Percentiles rank a stretch among this genome's conserved stretches.
These are phyloP conservation scores for Teleogryllus oceanicus DNA, from an alignment of 2,888 invertebrate species.

Conservation along the genomic window DNA sequence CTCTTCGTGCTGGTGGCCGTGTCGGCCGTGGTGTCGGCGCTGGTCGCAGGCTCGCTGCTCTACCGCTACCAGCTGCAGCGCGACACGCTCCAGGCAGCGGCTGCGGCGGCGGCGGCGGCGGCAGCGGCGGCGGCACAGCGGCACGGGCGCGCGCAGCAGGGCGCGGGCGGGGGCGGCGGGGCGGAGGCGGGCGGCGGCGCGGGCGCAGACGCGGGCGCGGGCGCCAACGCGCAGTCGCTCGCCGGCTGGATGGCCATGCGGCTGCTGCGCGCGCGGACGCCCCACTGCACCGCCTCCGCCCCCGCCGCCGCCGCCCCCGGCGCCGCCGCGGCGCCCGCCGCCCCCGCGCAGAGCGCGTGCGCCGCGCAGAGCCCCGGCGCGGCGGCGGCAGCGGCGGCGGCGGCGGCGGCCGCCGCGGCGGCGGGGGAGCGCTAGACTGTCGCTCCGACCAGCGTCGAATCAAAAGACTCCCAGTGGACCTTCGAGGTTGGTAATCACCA, in stretches of 20 bases:
- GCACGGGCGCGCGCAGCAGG: slow-evolving; percentile 44
- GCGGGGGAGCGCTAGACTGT: not conserved
- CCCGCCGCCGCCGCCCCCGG: not conserved
- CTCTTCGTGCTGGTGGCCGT: slow-evolving; percentile 83
- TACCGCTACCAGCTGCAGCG: slow-evolving; percentile 74
- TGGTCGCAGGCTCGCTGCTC: slow-evolving; percentile 80
- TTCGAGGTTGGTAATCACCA: not conserved
- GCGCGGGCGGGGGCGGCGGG: not conserved
- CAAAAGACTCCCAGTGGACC: not conserved
- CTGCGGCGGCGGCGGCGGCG: slow-evolving; percentile 40
- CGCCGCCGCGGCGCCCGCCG: not conserved
- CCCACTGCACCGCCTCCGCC: slow-evolving; percentile 29
- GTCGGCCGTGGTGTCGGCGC: slow-evolving; percentile 80
- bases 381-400: not conserved
- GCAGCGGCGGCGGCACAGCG: slow-evolving; percentile 42
- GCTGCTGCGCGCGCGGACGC: slow-evolving; percentile 53
- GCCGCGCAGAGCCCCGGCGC: not conserved
- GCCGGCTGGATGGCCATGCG: slow-evolving; percentile 73
- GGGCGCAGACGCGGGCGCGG: slow-evolving; percentile 43
- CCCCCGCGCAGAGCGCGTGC: not conserved
- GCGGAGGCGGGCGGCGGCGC: slow-evolving; percentile 37
- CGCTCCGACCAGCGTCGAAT: not conserved
- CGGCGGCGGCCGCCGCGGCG: not conserved
- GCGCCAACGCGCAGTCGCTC: slow-evolving; percentile 50
- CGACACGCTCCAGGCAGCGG: slow-evolving; percentile 50